Evolutionary conservation across 2,113 vertebrate genomes (phyloP), one percentile per base, ranked within the genome.

Genomic region (Meles meles): DNA sequence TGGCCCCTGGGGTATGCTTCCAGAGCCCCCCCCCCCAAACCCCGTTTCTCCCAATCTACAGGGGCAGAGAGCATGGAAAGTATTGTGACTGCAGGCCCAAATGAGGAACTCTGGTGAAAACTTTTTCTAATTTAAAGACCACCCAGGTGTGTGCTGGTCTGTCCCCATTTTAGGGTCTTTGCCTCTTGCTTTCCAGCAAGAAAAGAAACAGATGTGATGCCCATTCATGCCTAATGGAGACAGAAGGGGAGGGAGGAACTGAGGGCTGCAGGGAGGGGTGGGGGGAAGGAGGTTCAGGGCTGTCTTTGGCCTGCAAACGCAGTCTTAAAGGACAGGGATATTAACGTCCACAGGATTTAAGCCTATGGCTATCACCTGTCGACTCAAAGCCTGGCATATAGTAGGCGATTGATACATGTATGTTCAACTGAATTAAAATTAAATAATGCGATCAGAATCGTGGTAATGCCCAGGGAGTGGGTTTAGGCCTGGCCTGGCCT

Each of bases 191-290:
- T 97, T 88, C 89, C 80, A 93, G 72, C 37, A 39, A 96, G 97
- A 97, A 97, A 98, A 94, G 97, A 97, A 97, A 97, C 98, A 98
- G 98, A 98, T 97, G 97, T 93, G 97, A 93, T 91, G 77, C 79
- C 90, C 96, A 91, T 97, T 98, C 97, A 94, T 80, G 91, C 93
- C 65, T 74, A 83, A 93, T 94, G 94, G 96, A 94, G 93, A 84
- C 92, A 86, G 88, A 83, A 88, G 71, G 89, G 96, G 95, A 42
- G 79, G 85, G 74, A 49, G 47, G 69, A 17, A 13, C 39, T 10
- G 44, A 84, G 47, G n/a, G 0, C 8, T 29, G 5, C 11, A 25
- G 23, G 59, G 59, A 42, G 47, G 21, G 47, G n/a, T 44, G 39
- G 11, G 13, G 71, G 80, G 17, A 8, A 27, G 11, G 27, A 14